phyloP scores from a whole-genome alignment of 2,113 vertebrate species.

The Myrmophylax atrothorax region DNA sequence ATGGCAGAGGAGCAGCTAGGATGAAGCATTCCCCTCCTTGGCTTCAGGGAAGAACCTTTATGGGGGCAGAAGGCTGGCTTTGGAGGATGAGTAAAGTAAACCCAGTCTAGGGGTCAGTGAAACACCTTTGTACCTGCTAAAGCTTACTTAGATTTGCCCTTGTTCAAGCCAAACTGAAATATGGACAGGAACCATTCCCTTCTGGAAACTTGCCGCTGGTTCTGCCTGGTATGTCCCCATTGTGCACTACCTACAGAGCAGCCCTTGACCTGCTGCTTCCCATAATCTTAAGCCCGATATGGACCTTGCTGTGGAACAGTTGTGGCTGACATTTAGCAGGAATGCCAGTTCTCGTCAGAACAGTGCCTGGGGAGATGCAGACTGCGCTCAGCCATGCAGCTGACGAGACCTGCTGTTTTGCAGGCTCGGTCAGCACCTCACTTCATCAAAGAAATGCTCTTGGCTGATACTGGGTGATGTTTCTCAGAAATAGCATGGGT shows the following conservation, averaged over 20 bases:
- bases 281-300: background rate
- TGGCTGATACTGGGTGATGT: background rate
- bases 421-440: slow-evolving; percentile 19
- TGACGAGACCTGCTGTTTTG: background rate
- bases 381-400: background rate
- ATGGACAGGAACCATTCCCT: background rate
- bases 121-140: background rate
- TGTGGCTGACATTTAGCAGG: slow-evolving; percentile 53
- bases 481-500: background rate
- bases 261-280: background rate
- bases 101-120: background rate
- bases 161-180: background rate
- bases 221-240: background rate
- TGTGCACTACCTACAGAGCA: background rate
- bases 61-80: background rate
- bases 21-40: background rate
- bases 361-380: slow-evolving; percentile 25
- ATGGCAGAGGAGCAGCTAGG: background rate
- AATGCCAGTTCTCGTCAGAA: background rate
- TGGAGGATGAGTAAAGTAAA: background rate
- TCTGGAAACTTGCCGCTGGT: background rate
- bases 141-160: background rate
- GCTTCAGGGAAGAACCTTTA: background rate
- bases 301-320: background rate
- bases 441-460: background rate